These are phyloP conservation scores for Camptogramma bilineatum DNA, from an alignment of 2,888 invertebrate genomes.

Conservation along the genomic window DNA sequence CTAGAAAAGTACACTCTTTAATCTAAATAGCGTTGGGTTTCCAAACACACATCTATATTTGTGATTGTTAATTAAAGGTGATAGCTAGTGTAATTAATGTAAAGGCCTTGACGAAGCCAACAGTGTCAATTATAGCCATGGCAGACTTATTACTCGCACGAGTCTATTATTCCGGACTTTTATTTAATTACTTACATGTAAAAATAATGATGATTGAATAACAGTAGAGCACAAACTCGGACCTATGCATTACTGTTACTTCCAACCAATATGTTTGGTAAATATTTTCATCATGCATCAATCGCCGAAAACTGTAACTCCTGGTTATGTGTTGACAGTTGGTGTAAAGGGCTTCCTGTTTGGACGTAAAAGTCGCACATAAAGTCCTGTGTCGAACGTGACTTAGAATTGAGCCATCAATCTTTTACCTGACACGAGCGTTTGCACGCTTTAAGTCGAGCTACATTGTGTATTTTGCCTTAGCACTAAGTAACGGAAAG, in stretches of 20 bases:
- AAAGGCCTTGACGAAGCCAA: too few relatives aligned
- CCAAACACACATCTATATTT: too few relatives aligned
- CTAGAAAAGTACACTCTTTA: too few relatives aligned
- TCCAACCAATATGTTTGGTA: not conserved
- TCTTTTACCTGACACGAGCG: constrained; percentile 66
- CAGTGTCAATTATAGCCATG: too few relatives aligned
- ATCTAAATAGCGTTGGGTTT: too few relatives aligned
- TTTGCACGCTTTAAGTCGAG: constrained; percentile 55
- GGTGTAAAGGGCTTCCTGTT: constrained; percentile 2
- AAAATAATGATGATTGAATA: too few relatives aligned
- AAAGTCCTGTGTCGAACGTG: constrained; percentile 56
- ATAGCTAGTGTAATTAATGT: too few relatives aligned
- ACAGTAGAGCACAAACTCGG: too few relatives aligned
- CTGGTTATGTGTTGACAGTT: not conserved
- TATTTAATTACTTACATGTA: too few relatives aligned
- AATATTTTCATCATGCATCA: not conserved
- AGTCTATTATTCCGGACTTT: too few relatives aligned
- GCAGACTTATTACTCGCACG: too few relatives aligned
- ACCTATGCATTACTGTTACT: not conserved
- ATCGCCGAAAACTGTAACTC: not conserved
- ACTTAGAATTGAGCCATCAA: constrained; percentile 68
- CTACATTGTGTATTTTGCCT: constrained; percentile 3
- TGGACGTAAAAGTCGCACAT: constrained; percentile 55
- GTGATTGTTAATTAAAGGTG: too few relatives aligned
- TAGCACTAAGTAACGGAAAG: constrained; percentile 6